These are phyloP conservation scores for Anguilla megastoma DNA, from an alignment of 2,797 vertebrate species.

Conservation along the genomic window DNA sequence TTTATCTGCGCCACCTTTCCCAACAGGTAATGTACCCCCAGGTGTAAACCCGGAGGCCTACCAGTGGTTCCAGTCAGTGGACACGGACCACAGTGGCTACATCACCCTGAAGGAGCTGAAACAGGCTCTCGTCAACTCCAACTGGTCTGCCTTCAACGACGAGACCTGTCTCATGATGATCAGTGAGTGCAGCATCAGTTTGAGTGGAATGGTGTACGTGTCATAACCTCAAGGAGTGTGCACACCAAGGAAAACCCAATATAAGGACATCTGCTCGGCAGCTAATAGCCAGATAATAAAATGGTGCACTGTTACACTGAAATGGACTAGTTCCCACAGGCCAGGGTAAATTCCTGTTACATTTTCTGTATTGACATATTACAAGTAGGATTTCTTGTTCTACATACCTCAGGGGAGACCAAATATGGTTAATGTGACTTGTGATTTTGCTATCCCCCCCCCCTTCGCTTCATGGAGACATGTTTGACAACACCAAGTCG, in stretches of 20 bases:
- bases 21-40: constrained; percentile 75
- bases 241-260: neutral
- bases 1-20: neutral
- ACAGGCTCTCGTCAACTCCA: constrained; percentile 92
- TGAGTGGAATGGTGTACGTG: neutral
- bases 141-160: constrained; percentile 90
- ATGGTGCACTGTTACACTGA: neutral
- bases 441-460: constrained; percentile 16
- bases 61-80: constrained; percentile 91
- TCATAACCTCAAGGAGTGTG: neutral
- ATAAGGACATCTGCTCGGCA: neutral
- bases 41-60: constrained; percentile 84
- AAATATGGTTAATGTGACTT: neutral
- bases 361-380: neutral
- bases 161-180: constrained; percentile 96
- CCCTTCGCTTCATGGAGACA: constrained; percentile 70
- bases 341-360: neutral
- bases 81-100: constrained; percentile 84
- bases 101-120: constrained; percentile 91
- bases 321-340: neutral
- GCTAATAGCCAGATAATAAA: neutral
- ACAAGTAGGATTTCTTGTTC: neutral
- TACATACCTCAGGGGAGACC: neutral
- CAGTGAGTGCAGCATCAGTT: constrained; percentile 76
- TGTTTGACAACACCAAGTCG: constrained; percentile 88